Conservation (phyloP, 2,113 vertebrate species). For the Pelecanus crispus region DNA sequence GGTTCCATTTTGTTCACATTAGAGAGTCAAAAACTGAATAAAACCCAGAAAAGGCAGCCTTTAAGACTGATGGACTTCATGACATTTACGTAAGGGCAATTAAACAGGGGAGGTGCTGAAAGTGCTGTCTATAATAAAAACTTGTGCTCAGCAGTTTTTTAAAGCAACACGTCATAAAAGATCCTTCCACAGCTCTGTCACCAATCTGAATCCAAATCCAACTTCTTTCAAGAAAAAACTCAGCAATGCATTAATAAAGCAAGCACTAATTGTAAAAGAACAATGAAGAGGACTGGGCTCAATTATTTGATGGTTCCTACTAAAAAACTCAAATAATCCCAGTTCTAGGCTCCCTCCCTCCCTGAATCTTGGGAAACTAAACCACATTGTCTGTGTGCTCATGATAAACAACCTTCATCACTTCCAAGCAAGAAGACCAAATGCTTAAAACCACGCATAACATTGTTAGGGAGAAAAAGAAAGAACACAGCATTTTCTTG, state of each 20-base stretch:
- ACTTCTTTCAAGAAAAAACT: background rate
- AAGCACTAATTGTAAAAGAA: background rate
- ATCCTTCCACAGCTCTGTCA: background rate
- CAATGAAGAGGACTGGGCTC: conserved; percentile 11
- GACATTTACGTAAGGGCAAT: background rate
- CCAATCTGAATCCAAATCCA: background rate
- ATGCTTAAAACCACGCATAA: background rate
- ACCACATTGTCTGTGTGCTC: background rate
- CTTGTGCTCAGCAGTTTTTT: background rate
- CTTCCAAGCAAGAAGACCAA: background rate
- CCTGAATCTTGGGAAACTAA: background rate
- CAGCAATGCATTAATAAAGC: background rate
- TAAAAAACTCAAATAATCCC: background rate
- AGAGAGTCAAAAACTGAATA: background rate
- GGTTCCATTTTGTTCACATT: background rate
- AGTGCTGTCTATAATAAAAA: background rate
- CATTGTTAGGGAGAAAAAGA: background rate
- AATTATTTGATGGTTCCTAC: background rate
- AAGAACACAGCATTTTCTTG: background rate
- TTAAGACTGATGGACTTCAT: background rate
- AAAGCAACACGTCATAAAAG: background rate
- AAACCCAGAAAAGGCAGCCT: background rate
- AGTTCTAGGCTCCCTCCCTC: background rate
- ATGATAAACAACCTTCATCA: conserved; percentile 3
- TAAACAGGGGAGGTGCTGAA: background rate